Base-by-base conservation (phyloP, 2,888 invertebrate genomes). In the Pseudoips prasinana region DNA sequence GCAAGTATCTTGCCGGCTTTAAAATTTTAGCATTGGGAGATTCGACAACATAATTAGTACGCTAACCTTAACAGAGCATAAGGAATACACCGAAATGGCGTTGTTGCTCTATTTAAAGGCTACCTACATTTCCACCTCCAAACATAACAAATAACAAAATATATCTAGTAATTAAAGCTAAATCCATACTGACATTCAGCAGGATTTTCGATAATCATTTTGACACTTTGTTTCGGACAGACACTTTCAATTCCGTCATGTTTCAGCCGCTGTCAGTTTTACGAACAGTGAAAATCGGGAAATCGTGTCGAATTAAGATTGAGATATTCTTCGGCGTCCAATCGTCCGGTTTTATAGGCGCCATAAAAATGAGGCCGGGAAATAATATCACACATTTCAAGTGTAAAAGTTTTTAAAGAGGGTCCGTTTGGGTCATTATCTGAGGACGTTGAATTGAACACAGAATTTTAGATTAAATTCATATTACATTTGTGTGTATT, bases 221-320 rank as follows among this genome's bases (percentile, higher is more conserved):
- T 7, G n/a, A 44, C 29, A 23, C 29, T 25, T 32, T 11, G 30
- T 37, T 27, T 30, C 31, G 23, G 20, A 9, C 23, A 36, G 24
- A 36, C 30, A 34, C 19, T 36, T 36, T 39, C 32, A 32, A 33
- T 37, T 46, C 19, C 22, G 14, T 20, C 10, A 7, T 25, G 33
- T 25, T 44, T 32, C 20, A 33, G 31, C 8, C 9, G 38, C 22
- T 30, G 30, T 44, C 36, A 42, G 30, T 35, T 57, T 53, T 61
- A 64, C 49, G 50, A 56, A 51, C 45, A 43, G 46, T 40, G 45
- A 58, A 58, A 52, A 41, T 51, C 58, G 39, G 44, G 37, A 54
- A 58, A 46, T 53, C 55, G 50, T 46, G 43, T 57, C 45, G 48
- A 53, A 58, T 60, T 48, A 60, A 54, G 46, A 58, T 56, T 53